These are phyloP conservation scores for Caenorhabditis auriculariae DNA, from an alignment of 2,888 invertebrate genomes.

Conservation along the genomic window DNA sequence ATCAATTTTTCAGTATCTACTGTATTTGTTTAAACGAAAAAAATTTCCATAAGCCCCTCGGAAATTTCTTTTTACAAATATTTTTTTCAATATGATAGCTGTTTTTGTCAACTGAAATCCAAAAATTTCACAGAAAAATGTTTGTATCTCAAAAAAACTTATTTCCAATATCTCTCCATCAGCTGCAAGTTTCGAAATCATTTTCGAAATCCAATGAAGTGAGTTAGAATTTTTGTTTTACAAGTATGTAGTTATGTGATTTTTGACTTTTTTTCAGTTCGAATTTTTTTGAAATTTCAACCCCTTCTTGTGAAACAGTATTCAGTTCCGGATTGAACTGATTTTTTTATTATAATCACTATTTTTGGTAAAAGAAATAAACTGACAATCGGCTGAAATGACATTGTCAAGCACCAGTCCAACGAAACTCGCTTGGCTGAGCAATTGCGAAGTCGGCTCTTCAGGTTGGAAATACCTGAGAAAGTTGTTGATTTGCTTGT, in stretches of 20 bases:
- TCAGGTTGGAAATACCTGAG: constrained; percentile 39
- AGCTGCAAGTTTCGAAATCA: background rate
- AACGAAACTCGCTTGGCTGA: constrained; percentile 17
- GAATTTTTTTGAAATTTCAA: too few species aligned
- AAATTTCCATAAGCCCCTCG: background rate
- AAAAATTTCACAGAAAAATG: background rate
- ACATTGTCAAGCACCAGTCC: constrained; percentile 38
- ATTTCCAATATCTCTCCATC: background rate
- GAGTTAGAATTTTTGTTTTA: too few species aligned
- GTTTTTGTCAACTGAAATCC: background rate
- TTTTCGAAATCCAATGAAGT: background rate
- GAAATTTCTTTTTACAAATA: background rate
- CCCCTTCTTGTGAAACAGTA: background rate
- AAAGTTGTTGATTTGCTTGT: constrained; percentile 2
- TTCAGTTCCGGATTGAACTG: too few species aligned
- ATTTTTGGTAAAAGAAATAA: constrained; percentile 1
- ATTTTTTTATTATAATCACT: too few species aligned
- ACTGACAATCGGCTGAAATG: constrained; percentile 43
- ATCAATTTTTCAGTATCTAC: too few species aligned
- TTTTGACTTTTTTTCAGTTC: too few species aligned
- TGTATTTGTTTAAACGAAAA: too few species aligned
- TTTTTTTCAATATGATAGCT: background rate
- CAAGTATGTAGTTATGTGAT: too few species aligned
- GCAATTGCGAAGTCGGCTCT: background rate
- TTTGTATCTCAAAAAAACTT: background rate